phyloP scores from a whole-genome alignment of 2,888 invertebrate genomes.

The Lysandra bellargus region DNA sequence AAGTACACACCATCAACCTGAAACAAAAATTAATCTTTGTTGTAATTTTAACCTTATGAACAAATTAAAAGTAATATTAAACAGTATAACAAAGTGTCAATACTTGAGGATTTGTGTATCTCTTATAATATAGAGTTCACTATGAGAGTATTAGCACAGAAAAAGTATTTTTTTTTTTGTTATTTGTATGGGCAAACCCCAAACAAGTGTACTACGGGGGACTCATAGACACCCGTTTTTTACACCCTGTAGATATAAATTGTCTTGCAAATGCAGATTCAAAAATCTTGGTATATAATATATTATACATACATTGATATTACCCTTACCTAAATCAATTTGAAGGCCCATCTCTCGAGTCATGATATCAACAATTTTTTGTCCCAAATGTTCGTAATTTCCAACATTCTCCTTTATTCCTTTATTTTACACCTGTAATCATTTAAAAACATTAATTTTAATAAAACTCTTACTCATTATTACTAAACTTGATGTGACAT shows the following conservation, averaged over 20 bases:
- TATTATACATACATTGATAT: neutral
- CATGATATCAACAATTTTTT: neutral
- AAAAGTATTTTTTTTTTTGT: too few species aligned
- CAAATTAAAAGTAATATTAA: too few species aligned
- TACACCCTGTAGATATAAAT: too few species aligned
- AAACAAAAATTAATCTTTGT: neutral
- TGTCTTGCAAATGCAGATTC: too few species aligned
- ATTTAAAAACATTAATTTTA: constrained; percentile 1
- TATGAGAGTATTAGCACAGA: too few species aligned
- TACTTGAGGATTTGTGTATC: too few species aligned
- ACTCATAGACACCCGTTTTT: too few species aligned
- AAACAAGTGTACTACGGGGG: too few species aligned
- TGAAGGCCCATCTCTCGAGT: neutral
- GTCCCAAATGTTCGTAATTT: neutral
- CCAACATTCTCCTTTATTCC: neutral
- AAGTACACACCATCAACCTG: neutral
- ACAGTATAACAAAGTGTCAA: too few species aligned
- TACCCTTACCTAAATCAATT: neutral
- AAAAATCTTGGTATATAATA: too few species aligned
- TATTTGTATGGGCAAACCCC: too few species aligned
- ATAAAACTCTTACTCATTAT: neutral
- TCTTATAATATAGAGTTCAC: too few species aligned
- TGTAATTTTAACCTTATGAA: neutral
- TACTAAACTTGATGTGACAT: neutral
- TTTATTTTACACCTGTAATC: constrained; percentile 1